phyloP scores from a whole-genome alignment of 1,140 invertebrate species.

The Atta colombica region DNA sequence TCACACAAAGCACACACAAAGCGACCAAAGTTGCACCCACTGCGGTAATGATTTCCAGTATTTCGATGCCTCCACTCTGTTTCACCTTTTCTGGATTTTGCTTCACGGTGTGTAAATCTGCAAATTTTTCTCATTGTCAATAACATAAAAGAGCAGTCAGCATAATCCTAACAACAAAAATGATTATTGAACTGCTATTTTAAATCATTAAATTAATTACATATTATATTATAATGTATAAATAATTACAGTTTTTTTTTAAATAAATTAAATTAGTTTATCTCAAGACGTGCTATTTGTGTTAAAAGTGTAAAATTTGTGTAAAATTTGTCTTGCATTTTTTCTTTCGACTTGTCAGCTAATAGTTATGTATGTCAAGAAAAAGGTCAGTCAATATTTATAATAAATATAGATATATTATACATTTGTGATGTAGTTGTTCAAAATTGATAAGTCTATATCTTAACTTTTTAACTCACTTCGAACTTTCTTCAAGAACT shows the following conservation, averaged over 20 bases:
- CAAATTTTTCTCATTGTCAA: constrained; percentile 1
- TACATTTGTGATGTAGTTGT: not conserved
- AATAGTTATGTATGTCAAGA: not conserved
- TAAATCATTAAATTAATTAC: not conserved
- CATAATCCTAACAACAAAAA: not conserved
- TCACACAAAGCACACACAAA: constrained; percentile 63
- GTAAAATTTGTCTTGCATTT: not conserved
- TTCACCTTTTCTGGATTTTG: constrained; percentile 70
- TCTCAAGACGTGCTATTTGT: not conserved
- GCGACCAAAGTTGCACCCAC: constrained; percentile 77
- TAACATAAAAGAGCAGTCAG: not conserved
- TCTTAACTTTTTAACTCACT: not conserved
- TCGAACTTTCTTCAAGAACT: not conserved
- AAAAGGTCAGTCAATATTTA: too few species aligned
- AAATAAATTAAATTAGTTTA: not conserved
- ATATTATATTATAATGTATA: not conserved
- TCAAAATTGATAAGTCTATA: not conserved
- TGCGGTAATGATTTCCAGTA: constrained; percentile 78
- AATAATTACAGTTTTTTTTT: not conserved
- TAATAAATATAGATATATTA: too few species aligned
- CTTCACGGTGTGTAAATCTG: constrained; percentile 68
- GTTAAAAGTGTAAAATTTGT: not conserved
- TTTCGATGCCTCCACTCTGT: constrained; percentile 62
- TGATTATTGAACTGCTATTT: not conserved
- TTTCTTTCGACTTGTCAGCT: not conserved